Evolutionary conservation across 2,113 vertebrate genomes (phyloP).

Genomic region (Chroicocephalus ridibundus): DNA sequence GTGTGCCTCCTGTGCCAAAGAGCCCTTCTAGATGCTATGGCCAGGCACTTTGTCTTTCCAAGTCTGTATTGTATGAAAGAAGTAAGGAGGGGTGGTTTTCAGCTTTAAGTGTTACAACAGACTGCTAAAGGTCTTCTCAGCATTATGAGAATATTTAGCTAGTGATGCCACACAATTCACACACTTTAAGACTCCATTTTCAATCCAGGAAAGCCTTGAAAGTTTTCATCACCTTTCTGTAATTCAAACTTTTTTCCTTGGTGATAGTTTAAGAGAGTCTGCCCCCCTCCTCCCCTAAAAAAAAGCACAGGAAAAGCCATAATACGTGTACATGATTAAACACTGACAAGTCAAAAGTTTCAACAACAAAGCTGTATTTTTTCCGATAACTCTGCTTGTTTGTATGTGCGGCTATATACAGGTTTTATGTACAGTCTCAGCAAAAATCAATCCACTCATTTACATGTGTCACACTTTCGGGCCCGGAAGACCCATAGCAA

Average conservation of each 20-base stretch:
- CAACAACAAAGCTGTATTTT: background rate
- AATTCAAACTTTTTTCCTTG: background rate
- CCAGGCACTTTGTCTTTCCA: background rate
- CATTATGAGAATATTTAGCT: background rate
- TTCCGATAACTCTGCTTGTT: background rate
- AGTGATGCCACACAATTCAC: background rate
- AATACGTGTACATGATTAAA: background rate
- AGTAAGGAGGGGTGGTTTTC: background rate
- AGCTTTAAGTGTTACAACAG: background rate
- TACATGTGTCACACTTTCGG: background rate
- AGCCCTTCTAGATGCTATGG: background rate
- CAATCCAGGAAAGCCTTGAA: background rate
- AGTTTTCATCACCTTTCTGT: background rate
- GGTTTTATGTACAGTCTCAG: background rate
- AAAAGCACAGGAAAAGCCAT: background rate
- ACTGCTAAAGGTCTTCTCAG: background rate
- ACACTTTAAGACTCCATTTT: background rate
- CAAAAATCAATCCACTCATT: background rate
- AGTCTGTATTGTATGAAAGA: background rate
- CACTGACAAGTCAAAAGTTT: background rate
- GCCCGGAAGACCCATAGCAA: background rate
- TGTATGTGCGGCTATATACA: background rate
- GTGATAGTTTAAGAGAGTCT: background rate
- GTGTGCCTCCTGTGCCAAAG: background rate
- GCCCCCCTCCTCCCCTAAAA: fast-evolving